Evolutionary conservation across 2,113 vertebrate genomes (phyloP).

Genomic region (Hypanus sabinus): DNA sequence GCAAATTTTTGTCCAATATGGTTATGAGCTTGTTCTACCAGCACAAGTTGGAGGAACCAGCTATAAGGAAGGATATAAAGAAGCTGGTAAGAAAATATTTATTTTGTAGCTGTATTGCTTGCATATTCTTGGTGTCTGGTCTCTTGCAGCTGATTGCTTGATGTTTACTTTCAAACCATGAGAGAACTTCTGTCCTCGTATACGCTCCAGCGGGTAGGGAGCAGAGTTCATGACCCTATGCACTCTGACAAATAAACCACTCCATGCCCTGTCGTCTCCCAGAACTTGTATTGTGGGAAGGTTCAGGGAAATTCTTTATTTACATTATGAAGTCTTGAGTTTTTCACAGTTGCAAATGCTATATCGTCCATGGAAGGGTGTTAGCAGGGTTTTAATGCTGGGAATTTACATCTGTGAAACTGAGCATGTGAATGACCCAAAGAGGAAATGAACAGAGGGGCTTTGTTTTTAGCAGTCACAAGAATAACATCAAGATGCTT

Average conservation of each 20-base stretch:
- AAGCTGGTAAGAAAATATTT: conserved; percentile 39
- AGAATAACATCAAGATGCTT: neutral
- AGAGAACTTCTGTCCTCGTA: neutral
- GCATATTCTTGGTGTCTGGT: neutral
- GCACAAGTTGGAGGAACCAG: conserved; percentile 50
- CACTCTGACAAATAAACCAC: neutral
- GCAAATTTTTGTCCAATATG: conserved; percentile 60
- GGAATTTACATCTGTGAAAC: neutral
- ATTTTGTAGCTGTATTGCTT: neutral
- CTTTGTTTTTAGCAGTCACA: neutral
- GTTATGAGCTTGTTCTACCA: conserved; percentile 59
- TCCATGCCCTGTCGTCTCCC: neutral
- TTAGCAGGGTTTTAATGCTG: neutral
- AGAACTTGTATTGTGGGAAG: neutral
- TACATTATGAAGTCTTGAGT: neutral
- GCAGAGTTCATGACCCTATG: neutral
- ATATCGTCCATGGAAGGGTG: neutral
- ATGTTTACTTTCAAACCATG: neutral
- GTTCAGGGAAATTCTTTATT: neutral
- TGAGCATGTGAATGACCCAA: neutral
- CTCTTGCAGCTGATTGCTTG: neutral
- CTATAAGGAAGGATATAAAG: conserved; percentile 44
- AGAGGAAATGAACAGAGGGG: neutral
- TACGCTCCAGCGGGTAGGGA: neutral
- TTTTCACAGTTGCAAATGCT: neutral